Evolutionary conservation across 2,113 vertebrate species (phyloP).

Genomic region (Rhynchomys soricoides): DNA sequence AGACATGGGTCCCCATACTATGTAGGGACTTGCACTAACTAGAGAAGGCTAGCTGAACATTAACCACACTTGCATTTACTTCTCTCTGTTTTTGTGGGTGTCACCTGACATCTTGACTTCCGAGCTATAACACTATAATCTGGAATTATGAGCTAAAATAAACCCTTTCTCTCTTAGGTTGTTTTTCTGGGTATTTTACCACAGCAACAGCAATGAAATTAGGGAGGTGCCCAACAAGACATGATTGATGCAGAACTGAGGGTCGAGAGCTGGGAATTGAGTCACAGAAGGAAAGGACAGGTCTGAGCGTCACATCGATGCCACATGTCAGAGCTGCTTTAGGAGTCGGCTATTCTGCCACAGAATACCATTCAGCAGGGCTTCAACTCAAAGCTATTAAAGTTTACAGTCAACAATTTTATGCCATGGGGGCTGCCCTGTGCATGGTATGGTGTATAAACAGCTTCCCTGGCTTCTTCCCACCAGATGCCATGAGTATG

Average conservation of each 20-base stretch:
- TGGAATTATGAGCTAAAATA: neutral
- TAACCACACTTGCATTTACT: neutral
- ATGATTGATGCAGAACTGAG: rapidly evolving
- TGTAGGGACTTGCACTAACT: neutral
- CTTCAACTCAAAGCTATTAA: neutral
- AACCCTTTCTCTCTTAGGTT: neutral
- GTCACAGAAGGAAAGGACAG: neutral
- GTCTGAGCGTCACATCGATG: rapidly evolving
- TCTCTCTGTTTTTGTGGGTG: neutral
- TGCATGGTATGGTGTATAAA: neutral
- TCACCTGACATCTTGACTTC: neutral
- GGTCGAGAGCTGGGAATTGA: no score
- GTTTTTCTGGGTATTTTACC: neutral
- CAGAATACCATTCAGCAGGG: neutral
- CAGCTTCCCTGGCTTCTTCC: neutral
- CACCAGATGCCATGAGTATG: no score
- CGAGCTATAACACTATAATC: neutral
- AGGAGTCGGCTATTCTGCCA: neutral
- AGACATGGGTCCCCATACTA: neutral
- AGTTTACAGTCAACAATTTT: neutral
- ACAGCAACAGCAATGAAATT: neutral
- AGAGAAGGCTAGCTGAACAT: neutral
- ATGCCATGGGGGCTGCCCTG: neutral
- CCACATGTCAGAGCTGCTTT: neutral
- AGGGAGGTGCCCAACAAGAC: neutral